Evolutionary conservation across 2,797 vertebrate species (phyloP).

Genomic region (Pangasius larnaudii): DNA sequence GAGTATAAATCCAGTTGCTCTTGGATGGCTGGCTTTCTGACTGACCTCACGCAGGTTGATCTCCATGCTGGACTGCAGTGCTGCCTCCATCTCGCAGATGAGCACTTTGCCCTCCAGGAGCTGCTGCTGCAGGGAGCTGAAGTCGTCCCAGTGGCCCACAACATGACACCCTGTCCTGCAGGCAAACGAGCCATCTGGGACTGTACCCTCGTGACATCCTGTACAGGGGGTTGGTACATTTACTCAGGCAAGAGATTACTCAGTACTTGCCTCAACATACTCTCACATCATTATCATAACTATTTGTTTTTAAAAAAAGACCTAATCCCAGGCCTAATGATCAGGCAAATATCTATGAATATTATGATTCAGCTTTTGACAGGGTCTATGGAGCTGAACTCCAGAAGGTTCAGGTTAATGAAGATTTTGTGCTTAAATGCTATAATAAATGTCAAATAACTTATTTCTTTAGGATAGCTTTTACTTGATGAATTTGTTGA

Average conservation of each 20-base stretch:
- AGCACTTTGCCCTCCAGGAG: constrained; percentile 77
- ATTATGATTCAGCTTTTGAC: not conserved
- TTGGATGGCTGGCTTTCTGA: constrained; percentile 11
- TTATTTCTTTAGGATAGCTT: too few species aligned
- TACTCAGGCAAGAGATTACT: not conserved
- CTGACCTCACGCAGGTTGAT: constrained; percentile 61
- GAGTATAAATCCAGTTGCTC: not conserved
- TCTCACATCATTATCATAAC: not conserved
- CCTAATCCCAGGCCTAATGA: not conserved
- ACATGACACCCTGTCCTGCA: constrained; percentile 71
- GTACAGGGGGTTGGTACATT: not conserved
- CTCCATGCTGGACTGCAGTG: constrained; percentile 55
- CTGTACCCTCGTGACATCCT: constrained; percentile 54
- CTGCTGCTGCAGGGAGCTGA: constrained; percentile 81
- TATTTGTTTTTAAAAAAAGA: not conserved
- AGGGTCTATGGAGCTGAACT: not conserved
- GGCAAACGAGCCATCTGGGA: constrained; percentile 57
- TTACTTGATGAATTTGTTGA: too few species aligned
- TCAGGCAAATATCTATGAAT: not conserved
- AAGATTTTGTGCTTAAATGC: too few species aligned
- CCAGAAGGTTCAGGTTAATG: not conserved
- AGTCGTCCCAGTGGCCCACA: constrained; percentile 76
- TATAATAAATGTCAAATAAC: too few species aligned
- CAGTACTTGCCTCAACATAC: not conserved
- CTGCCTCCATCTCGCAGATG: constrained; percentile 73